Conservation (phyloP, 2,888 invertebrate species). For the Chrysolina americana region DNA sequence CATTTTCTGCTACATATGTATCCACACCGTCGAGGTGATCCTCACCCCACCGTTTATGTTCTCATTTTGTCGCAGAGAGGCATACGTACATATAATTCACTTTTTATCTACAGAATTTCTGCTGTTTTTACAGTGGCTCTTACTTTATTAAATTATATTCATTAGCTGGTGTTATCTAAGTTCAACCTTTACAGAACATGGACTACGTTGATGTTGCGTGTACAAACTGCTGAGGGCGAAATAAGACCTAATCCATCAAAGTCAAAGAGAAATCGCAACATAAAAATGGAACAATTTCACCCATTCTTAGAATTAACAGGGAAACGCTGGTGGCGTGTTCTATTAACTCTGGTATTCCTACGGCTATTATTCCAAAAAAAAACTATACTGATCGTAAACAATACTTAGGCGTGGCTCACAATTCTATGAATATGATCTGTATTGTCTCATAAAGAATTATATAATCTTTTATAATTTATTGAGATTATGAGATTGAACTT, state of each 20-base stretch:
- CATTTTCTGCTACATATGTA: not conserved
- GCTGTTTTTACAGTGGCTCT: slow-evolving; percentile 30
- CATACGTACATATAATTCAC: slow-evolving; percentile 14
- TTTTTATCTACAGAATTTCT: slow-evolving; percentile 21
- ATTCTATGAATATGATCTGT: not conserved
- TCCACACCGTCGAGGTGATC: not conserved
- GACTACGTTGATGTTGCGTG: slow-evolving; percentile 53
- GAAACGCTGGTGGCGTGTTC: slow-evolving; percentile 42
- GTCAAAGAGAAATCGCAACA: slow-evolving; percentile 62
- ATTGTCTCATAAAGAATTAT: not conserved
- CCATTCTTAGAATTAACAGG: slow-evolving; percentile 53
- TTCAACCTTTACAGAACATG: slow-evolving; percentile 37
- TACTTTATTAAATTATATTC: slow-evolving; percentile 43
- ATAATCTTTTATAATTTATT: not conserved
- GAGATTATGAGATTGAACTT: too few relatives aligned
- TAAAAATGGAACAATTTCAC: slow-evolving; percentile 64
- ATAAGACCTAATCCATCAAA: slow-evolving; percentile 65
- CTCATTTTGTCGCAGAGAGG: not conserved
- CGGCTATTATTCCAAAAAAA: slow-evolving; percentile 37
- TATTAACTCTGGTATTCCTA: slow-evolving; percentile 34
- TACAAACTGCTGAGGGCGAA: slow-evolving; percentile 59
- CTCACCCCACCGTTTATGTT: not conserved
- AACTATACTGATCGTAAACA: slow-evolving; percentile 23
- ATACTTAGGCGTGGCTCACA: slow-evolving; percentile 32
- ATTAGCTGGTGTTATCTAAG: slow-evolving; percentile 43